These are phyloP conservation scores for Criorhina ranunculi DNA, from an alignment of 2,888 invertebrate genomes.

Conservation along the genomic window DNA sequence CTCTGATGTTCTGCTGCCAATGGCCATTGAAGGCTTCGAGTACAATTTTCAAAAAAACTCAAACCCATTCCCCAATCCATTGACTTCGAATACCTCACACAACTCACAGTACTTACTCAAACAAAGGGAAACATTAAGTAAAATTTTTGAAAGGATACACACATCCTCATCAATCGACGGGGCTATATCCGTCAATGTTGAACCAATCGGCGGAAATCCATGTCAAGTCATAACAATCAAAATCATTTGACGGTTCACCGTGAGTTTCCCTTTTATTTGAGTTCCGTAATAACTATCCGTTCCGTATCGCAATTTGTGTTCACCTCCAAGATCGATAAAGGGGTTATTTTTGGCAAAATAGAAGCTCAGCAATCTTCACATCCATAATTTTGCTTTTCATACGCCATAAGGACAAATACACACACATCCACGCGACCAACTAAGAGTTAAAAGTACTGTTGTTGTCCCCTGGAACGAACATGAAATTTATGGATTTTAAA, in stretches of 20 bases:
- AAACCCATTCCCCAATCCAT: background rate
- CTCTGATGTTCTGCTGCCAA: too few species aligned
- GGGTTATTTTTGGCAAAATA: conserved; percentile 42
- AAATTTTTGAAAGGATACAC: conserved; percentile 14
- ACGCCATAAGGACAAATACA: conserved; percentile 8
- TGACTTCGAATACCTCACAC: background rate
- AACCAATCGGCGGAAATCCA: conserved; percentile 15
- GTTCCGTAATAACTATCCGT: conserved; percentile 41
- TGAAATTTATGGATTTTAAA: conserved; percentile 72
- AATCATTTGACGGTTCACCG: conserved; percentile 31
- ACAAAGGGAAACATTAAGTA: background rate
- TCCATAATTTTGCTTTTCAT: conserved; percentile 33
- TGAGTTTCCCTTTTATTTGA: conserved; percentile 40
- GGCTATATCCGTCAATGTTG: conserved; percentile 15
- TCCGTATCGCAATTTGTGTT: conserved; percentile 34
- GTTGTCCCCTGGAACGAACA: conserved; percentile 39
- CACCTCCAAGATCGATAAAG: conserved; percentile 43
- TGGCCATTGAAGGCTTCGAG: too few species aligned
- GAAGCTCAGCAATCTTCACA: conserved; percentile 19
- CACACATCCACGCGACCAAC: background rate
- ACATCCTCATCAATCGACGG: conserved; percentile 27
- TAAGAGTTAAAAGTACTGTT: conserved; percentile 20
- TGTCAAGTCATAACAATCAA: conserved; percentile 35
- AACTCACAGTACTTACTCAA: background rate
- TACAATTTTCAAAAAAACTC: background rate